These are phyloP conservation scores for Drosophila barbarae DNA, from an alignment of 2,888 invertebrate genomes.

Conservation along the genomic window DNA sequence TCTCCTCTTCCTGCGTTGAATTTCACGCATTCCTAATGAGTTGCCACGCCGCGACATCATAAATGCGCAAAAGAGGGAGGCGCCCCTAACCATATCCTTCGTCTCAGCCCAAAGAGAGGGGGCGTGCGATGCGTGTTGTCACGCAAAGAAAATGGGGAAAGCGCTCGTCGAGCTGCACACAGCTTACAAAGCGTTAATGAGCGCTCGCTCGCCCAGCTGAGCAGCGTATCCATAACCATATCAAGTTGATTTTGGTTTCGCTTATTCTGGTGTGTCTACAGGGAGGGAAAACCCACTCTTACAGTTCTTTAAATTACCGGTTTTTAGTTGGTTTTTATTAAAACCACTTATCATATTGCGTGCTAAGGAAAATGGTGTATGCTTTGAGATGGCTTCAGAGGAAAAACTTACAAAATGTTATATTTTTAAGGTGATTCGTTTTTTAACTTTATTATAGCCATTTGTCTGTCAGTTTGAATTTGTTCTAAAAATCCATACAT, in stretches of 20 bases:
- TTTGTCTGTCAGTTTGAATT: not conserved
- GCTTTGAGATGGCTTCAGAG: not conserved
- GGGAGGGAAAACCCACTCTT: conserved; percentile 5
- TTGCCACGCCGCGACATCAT: conserved; percentile 46
- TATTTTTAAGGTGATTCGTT: not conserved
- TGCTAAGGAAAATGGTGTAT: not conserved
- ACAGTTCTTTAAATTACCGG: conserved; percentile 14
- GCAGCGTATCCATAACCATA: conserved; percentile 47
- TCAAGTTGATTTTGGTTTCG: conserved; percentile 47
- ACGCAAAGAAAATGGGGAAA: conserved; percentile 35
- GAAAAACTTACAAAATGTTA: not conserved
- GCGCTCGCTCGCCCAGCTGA: conserved; percentile 33
- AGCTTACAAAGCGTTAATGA: conserved; percentile 57
- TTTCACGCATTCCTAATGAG: conserved; percentile 65
- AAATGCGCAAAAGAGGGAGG: conserved; percentile 47
- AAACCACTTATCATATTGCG: conserved; percentile 10
- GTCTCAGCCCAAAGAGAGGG: not conserved
- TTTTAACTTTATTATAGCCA: not conserved
- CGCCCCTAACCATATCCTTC: conserved; percentile 1
- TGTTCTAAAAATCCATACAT: not conserved
- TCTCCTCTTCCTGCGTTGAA: conserved; percentile 30
- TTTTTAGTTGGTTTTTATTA: conserved; percentile 39
- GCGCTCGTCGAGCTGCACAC: conserved; percentile 58
- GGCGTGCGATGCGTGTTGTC: conserved; percentile 32
- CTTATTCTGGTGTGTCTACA: conserved; percentile 21